These are phyloP conservation scores for Neoniphon sammara DNA, from an alignment of 2,797 vertebrate species.

Conservation along the genomic window DNA sequence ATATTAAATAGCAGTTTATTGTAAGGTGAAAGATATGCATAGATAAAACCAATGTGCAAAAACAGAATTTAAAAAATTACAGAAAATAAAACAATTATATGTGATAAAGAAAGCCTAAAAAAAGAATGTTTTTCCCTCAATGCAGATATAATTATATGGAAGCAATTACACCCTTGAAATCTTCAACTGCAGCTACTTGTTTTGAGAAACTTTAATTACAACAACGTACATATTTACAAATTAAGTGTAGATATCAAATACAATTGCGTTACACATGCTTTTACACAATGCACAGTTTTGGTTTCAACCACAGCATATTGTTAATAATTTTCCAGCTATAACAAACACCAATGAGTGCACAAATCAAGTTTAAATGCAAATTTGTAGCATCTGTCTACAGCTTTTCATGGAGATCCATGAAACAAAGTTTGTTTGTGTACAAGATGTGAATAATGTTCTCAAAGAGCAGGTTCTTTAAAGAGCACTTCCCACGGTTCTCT, in stretches of 20 bases:
- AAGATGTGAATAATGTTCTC: conserved; percentile 30
- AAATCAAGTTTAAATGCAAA: conserved; percentile 24
- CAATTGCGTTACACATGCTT: conserved; percentile 55
- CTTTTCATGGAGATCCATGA: conserved; percentile 5
- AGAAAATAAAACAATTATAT: conserved; percentile 30
- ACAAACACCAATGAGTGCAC: conserved; percentile 48
- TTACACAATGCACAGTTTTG: conserved; percentile 40
- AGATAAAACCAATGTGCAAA: conserved; percentile 46
- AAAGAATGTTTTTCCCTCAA: conserved; percentile 46
- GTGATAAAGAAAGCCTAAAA: conserved; percentile 44
- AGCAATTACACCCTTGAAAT: conserved; percentile 35
- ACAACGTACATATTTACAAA: conserved; percentile 61
- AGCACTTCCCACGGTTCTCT: conserved; percentile 38
- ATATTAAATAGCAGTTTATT: conserved; percentile 78
- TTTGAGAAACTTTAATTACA: conserved; percentile 42
- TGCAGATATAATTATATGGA: conserved; percentile 48
- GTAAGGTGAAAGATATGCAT: conserved; percentile 50
- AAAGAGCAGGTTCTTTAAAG: conserved; percentile 23
- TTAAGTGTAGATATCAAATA: conserved; percentile 49
- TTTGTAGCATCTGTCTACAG: conserved; percentile 4
- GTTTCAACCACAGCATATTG: conserved; percentile 23
- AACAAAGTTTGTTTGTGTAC: background rate
- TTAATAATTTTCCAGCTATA: conserved; percentile 4
- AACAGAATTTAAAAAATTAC: conserved; percentile 23
- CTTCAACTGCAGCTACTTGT: conserved; percentile 41